These are phyloP conservation scores for Indri indri DNA, from an alignment of 2,113 vertebrate species.

Conservation along the genomic window DNA sequence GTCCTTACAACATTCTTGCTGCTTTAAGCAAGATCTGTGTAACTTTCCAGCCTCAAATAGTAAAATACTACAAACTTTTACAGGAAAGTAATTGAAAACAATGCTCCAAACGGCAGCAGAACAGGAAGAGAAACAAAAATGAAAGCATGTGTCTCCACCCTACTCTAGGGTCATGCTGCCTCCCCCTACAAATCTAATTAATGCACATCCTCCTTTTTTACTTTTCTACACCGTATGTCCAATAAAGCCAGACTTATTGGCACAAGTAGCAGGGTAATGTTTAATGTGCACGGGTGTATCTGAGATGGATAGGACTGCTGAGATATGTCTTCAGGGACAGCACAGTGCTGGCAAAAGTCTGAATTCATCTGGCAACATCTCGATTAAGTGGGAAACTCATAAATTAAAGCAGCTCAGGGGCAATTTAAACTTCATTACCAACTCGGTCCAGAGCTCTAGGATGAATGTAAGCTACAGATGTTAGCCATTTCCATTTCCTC, in stretches of 20 bases:
- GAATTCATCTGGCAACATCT: conserved; percentile 62
- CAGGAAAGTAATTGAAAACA: background rate
- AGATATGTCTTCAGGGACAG: conserved; percentile 49
- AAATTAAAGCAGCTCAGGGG: conserved; percentile 59
- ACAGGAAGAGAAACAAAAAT: background rate
- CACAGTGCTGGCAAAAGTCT: conserved; percentile 3
- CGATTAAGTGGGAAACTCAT: conserved; percentile 45
- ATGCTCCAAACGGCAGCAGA: background rate
- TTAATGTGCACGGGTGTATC: conserved; percentile 46
- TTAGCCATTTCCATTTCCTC: background rate
- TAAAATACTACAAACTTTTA: background rate
- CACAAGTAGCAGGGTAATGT: background rate
- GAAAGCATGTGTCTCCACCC: background rate
- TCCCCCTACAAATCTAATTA: background rate
- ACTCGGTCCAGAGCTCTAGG: background rate
- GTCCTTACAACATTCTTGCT: background rate
- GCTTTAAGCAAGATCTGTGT: background rate
- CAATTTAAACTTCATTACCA: background rate
- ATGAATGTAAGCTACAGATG: background rate
- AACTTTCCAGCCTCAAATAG: background rate
- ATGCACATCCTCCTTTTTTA: background rate
- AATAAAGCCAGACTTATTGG: conserved; percentile 29
- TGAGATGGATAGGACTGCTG: background rate
- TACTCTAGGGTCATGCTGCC: background rate
- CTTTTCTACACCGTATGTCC: background rate